A percentile compares a stretch with the other conserved stretches of the same genome.
phyloP scores from a whole-genome alignment of 2,113 vertebrate genomes.

The Thamnaconus septentrionalis region DNA sequence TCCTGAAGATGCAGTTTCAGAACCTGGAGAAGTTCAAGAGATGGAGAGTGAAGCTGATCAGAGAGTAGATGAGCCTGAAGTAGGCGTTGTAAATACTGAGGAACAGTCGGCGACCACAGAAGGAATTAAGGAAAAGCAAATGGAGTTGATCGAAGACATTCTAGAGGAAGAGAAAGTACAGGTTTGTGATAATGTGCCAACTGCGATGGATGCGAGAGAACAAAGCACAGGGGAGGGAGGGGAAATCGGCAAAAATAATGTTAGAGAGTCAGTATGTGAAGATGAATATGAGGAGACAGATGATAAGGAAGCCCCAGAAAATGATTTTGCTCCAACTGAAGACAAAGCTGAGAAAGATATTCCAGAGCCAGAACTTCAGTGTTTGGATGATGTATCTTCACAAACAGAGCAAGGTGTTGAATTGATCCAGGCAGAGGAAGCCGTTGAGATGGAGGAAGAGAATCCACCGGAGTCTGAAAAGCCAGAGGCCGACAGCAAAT shows the following conservation, averaged over 20 bases:
- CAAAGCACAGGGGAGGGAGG: neutral
- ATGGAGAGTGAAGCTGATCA: neutral
- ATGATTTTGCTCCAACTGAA: neutral
- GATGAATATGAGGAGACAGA: constrained; percentile 3
- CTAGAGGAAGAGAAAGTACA: constrained; percentile 21
- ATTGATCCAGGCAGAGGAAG: constrained; percentile 24
- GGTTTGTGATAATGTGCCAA: constrained; percentile 7
- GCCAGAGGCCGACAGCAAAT: neutral
- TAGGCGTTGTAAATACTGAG: neutral
- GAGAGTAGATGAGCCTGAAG: neutral
- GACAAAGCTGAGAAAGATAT: neutral
- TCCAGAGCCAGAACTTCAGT: neutral
- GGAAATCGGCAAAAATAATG: neutral
- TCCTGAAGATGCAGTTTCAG: neutral
- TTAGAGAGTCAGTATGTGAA: constrained; percentile 7
- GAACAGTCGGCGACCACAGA: constrained; percentile 9
- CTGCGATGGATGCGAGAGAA: constrained; percentile 6
- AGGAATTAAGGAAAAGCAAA: neutral
- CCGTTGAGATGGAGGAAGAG: constrained; percentile 5
- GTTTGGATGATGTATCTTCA: neutral
- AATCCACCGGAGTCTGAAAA: neutral
- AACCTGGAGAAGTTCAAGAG: neutral
- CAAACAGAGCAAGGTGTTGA: neutral
- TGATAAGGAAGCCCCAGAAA: constrained; percentile 18
- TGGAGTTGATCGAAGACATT: constrained; percentile 4